These are phyloP conservation scores for Stramonita haemastoma DNA, from an alignment of 2,888 invertebrate genomes.

Conservation along the genomic window DNA sequence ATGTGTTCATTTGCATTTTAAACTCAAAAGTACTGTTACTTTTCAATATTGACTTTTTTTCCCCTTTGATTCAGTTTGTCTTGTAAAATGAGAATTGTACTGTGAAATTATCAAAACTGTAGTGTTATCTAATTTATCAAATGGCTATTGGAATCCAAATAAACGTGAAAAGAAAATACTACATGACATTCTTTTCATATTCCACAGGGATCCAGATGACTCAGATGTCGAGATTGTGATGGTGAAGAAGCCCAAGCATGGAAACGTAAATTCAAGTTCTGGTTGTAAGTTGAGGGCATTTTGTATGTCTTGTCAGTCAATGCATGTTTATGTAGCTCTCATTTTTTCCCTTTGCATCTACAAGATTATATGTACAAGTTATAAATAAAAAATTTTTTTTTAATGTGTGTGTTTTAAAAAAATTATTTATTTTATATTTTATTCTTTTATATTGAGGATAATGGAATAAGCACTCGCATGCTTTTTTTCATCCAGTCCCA, in stretches of 20 bases:
- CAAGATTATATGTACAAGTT: too few relatives aligned
- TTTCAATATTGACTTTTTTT: background rate
- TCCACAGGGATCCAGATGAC: conserved; percentile 42
- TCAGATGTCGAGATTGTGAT: conserved; percentile 51
- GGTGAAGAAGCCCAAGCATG: conserved; percentile 52
- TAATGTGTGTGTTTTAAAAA: too few relatives aligned
- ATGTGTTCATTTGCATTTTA: too few relatives aligned
- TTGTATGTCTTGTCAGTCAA: background rate
- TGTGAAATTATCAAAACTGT: background rate
- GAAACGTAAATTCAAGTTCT: conserved; percentile 29
- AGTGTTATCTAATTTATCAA: background rate
- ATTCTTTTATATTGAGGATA: too few relatives aligned
- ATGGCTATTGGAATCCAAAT: background rate
- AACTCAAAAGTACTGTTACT: background rate
- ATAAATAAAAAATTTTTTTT: too few relatives aligned
- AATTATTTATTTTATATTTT: too few relatives aligned
- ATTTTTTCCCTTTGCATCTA: background rate
- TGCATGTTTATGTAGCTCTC: background rate
- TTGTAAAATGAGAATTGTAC: background rate
- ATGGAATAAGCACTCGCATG: too few relatives aligned
- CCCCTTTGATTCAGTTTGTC: background rate
- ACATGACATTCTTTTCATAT: background rate
- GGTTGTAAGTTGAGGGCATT: conserved; percentile 27
- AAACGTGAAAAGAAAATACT: background rate
- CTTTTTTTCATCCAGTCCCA: too few relatives aligned